phyloP scores from a whole-genome alignment of 1,140 invertebrate species.

The Bombus superbus region DNA sequence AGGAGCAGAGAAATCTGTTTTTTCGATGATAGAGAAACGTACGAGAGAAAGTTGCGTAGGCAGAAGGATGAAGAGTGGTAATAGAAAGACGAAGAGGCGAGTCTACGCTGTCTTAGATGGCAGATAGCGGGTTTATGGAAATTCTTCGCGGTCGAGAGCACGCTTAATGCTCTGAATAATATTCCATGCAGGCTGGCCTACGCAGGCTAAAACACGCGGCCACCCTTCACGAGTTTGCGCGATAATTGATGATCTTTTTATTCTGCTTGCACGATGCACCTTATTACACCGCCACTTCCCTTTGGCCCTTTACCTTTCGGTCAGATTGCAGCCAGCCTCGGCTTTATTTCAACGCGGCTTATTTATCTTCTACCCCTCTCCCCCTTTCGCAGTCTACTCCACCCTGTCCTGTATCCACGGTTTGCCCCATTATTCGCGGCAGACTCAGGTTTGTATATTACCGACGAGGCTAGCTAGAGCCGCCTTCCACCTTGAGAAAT shows the following conservation, averaged over 20 bases:
- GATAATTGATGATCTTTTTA: conserved; percentile 79
- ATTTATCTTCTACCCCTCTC: conserved; percentile 55
- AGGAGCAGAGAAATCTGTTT: background rate
- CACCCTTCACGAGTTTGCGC: conserved; percentile 29
- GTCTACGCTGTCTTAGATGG: conserved; percentile 69
- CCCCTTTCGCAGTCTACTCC: background rate
- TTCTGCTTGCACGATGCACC: conserved; percentile 71
- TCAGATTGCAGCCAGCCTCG: conserved; percentile 60
- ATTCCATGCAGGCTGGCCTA: conserved; percentile 71
- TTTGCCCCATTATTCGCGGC: conserved; percentile 54
- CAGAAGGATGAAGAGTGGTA: background rate
- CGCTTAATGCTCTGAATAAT: conserved; percentile 79
- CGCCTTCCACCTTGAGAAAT: conserved; percentile 36
- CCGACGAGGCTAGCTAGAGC: background rate
- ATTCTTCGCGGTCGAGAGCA: conserved; percentile 75
- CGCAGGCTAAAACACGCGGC: conserved; percentile 67
- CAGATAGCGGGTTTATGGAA: conserved; percentile 79
- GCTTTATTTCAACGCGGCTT: conserved; percentile 62
- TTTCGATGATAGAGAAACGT: background rate
- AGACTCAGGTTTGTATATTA: conserved; percentile 57
- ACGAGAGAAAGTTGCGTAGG: conserved; percentile 27
- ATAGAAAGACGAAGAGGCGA: conserved; percentile 26
- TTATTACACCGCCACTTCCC: conserved; percentile 62
- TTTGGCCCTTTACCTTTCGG: conserved; percentile 48
- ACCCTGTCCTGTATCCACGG: background rate